phyloP scores from a whole-genome alignment of 2,113 vertebrate species.

The Carassius auratus region DNA sequence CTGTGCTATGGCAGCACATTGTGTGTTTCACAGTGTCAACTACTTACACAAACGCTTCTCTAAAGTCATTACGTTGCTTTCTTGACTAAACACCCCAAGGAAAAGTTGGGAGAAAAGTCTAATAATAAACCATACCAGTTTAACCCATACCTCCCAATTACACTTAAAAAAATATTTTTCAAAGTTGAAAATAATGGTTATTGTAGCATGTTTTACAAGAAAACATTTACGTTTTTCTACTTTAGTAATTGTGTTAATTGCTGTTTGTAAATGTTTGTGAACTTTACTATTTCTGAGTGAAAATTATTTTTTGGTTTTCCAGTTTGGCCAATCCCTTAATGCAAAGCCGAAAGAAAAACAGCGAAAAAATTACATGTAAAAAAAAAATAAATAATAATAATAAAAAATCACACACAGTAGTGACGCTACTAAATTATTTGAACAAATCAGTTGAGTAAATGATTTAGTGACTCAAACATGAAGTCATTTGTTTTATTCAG shows the following conservation, averaged over 20 bases:
- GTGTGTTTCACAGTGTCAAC: slow-evolving; percentile 46
- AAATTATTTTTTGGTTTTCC: too few species aligned
- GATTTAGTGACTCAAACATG: not conserved
- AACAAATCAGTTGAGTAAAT: not conserved
- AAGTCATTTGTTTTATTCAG: too few species aligned
- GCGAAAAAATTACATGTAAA: too few species aligned
- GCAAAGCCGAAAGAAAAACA: not conserved
- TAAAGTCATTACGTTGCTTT: slow-evolving; percentile 45
- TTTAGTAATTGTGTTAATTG: too few species aligned
- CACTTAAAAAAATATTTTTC: too few species aligned
- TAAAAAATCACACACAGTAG: too few species aligned
- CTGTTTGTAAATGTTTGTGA: too few species aligned
- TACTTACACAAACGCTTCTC: slow-evolving; percentile 35
- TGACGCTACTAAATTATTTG: too few species aligned
- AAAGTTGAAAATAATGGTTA: too few species aligned
- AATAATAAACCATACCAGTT: slow-evolving; percentile 31
- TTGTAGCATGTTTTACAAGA: too few species aligned
- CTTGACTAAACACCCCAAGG: slow-evolving; percentile 42
- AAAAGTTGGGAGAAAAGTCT: slow-evolving; percentile 19
- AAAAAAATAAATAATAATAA: too few species aligned
- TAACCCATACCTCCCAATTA: not conserved
- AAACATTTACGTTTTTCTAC: too few species aligned
- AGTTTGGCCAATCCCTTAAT: not conserved
- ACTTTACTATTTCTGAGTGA: not conserved
- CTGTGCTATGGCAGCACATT: slow-evolving; percentile 49